phyloP scores from a whole-genome alignment of 2,888 invertebrate species.

The Pyrocoelia pectoralis region DNA sequence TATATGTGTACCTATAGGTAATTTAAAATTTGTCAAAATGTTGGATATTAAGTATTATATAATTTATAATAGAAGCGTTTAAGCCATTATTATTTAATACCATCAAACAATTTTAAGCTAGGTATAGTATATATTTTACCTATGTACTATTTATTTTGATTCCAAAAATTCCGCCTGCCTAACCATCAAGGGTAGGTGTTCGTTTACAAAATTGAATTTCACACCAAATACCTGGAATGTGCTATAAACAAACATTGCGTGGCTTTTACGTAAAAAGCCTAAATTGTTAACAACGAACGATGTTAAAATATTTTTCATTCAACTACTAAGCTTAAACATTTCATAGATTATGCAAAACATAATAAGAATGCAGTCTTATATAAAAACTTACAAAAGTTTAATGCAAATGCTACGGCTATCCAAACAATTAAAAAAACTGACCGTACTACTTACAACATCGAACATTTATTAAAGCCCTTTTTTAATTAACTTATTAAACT shows the following conservation, averaged over 20 bases:
- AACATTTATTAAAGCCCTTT: conserved; percentile 30
- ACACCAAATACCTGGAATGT: no score
- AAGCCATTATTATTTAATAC: no score
- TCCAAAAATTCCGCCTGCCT: no score
- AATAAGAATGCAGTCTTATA: conserved; percentile 17
- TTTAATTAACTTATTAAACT: conserved; percentile 29
- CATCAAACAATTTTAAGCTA: no score
- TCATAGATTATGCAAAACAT: conserved; percentile 19
- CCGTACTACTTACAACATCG: conserved; percentile 18
- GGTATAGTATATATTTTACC: no score
- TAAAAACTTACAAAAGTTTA: conserved; percentile 16
- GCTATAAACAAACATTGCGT: no score
- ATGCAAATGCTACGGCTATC: neutral
- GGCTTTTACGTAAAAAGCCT: no score
- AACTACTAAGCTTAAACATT: conserved; percentile 18
- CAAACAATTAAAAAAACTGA: conserved; percentile 16
- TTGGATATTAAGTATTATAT: neutral
- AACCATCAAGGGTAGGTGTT: no score
- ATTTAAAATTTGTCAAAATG: neutral
- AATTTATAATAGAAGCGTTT: neutral
- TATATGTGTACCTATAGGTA: neutral
- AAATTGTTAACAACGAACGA: conserved; percentile 1
- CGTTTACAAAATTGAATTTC: no score
- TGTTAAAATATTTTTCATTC: conserved; percentile 16
- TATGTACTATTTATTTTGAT: no score